Conservation (phyloP, 2,797 vertebrate genomes). For the Danionella dracula region DNA sequence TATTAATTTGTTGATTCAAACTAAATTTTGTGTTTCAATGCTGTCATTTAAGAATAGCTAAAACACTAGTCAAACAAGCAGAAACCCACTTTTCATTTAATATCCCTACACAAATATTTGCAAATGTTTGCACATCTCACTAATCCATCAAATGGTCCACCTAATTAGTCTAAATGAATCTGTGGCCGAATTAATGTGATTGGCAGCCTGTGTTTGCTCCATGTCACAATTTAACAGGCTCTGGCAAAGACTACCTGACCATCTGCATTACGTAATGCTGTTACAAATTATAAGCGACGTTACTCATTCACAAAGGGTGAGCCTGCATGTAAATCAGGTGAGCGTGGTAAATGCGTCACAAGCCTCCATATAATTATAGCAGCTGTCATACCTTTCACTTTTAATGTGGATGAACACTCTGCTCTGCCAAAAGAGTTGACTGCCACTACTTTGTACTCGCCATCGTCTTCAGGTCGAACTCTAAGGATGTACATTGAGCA, state of each 20-base stretch:
- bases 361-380: background rate
- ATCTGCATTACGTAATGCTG: background rate
- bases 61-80: too few relatives aligned
- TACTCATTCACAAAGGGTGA: background rate
- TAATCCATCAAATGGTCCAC: background rate
- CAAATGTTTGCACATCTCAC: too few relatives aligned
- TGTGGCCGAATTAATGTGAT: conserved; percentile 4
- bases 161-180: conserved; percentile 17
- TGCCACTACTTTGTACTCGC: conserved; percentile 77
- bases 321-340: conserved; percentile 3
- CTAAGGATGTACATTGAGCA: conserved; percentile 78
- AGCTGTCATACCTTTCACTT: conserved; percentile 69
- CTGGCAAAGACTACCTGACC: background rate
- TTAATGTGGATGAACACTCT: conserved; percentile 69
- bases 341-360: background rate
- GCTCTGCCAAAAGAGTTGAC: conserved; percentile 72
- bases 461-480: conserved; percentile 65
- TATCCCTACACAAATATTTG: too few relatives aligned
- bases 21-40: too few relatives aligned
- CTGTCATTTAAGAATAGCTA: too few relatives aligned
- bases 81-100: too few relatives aligned
- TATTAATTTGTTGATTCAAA: too few relatives aligned
- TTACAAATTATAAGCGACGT: background rate
- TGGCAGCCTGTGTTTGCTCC: background rate
- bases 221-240: conserved; percentile 5